These are phyloP conservation scores for Strix occidentalis DNA, from an alignment of 2,797 vertebrate species.

Conservation along the genomic window DNA sequence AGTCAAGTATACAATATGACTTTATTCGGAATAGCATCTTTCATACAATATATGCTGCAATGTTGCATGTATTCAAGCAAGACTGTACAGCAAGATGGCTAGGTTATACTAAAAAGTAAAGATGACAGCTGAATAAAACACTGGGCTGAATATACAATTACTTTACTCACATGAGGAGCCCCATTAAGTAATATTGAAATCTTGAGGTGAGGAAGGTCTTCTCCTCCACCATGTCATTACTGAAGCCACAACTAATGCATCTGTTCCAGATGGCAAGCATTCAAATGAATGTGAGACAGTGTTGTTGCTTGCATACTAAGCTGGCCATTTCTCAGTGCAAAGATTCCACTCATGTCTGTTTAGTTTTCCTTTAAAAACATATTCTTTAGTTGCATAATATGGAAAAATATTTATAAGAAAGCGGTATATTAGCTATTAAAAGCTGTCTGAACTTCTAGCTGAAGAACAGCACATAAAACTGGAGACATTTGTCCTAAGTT, in stretches of 20 bases:
- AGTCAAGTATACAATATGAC: constrained; percentile 47
- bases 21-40: constrained; percentile 25
- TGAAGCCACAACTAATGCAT: constrained; percentile 37
- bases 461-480: not conserved
- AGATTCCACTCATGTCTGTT: not conserved
- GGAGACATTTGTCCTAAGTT: not conserved
- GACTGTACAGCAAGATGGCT: not conserved
- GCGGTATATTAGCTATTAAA: not conserved
- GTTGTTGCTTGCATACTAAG: constrained; percentile 19
- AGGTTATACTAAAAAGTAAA: not conserved
- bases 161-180: not conserved
- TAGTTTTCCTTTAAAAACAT: not conserved
- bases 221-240: constrained; percentile 33
- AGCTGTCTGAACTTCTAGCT: not conserved
- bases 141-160: not conserved
- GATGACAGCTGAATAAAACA: not conserved
- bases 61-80: not conserved
- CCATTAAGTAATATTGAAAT: constrained; percentile 6
- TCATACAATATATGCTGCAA: not conserved
- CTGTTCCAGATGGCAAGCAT: constrained; percentile 45
- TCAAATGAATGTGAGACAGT: not conserved
- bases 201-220: constrained; percentile 44
- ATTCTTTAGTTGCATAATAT: not conserved
- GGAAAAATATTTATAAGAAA: not conserved
- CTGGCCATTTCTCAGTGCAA: not conserved